Percentiles rank a stretch among this genome's conserved stretches.
Conservation (phyloP, 2,797 vertebrate genomes). For the Cirrhinus molitorella region DNA sequence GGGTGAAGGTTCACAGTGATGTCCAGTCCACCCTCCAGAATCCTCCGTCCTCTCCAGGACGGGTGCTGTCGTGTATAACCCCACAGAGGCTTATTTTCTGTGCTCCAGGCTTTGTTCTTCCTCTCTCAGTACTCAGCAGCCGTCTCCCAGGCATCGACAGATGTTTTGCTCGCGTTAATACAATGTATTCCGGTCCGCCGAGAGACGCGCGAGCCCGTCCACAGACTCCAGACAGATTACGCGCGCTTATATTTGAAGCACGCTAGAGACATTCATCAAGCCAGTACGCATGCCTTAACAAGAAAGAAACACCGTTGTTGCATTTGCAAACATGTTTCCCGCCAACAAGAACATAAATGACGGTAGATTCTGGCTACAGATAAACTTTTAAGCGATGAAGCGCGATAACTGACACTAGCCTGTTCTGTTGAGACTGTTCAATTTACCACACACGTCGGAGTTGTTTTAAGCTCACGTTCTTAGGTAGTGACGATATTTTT, state of each 20-base stretch:
- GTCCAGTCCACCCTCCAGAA: slow-evolving; percentile 28
- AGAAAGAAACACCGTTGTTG: slow-evolving; percentile 1
- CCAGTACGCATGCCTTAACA: slow-evolving; percentile 1
- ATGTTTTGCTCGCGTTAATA: slow-evolving; percentile 41
- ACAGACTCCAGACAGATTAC: slow-evolving; percentile 21
- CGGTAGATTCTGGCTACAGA: neutral
- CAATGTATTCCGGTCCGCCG: slow-evolving; percentile 9
- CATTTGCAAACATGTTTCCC: neutral
- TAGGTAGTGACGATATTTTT: neutral
- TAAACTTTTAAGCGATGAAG: slow-evolving; percentile 27
- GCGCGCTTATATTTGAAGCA: slow-evolving; percentile 31
- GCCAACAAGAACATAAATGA: neutral
- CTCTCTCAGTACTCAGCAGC: slow-evolving; percentile 9
- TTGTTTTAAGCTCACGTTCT: neutral
- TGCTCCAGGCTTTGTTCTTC: slow-evolving; percentile 18
- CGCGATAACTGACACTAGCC: neutral
- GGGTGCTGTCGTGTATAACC: slow-evolving; percentile 9
- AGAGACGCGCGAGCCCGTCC: slow-evolving; percentile 18
- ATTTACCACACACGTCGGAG: neutral
- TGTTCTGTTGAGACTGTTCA: neutral
- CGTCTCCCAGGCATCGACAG: slow-evolving; percentile 33
- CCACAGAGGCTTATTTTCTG: neutral
- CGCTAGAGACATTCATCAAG: neutral
- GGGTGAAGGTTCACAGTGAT: slow-evolving; percentile 37
- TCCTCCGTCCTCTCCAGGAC: slow-evolving; percentile 22